Percentiles rank a stretch among this genome's conserved stretches.
phyloP scores from a whole-genome alignment of 2,888 invertebrate species.

The Lepeophtheirus nordmannii region DNA sequence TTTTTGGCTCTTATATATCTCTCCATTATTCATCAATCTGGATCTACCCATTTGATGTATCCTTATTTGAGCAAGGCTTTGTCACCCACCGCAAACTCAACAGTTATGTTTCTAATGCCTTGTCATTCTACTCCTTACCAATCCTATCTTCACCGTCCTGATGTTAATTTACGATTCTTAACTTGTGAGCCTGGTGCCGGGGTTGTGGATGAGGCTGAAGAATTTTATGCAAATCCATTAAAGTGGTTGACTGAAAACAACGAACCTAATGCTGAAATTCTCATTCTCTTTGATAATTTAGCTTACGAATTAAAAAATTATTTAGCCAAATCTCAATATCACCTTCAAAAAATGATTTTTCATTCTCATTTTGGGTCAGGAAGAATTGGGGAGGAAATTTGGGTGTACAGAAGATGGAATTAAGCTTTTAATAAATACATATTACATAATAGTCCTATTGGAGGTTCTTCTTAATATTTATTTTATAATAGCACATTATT shows the following conservation, averaged over 20 bases:
- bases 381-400: background rate
- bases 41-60: constrained; percentile 56
- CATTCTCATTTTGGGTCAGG: background rate
- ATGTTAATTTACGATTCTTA: constrained; percentile 3
- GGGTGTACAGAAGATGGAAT: background rate
- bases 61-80: constrained; percentile 43
- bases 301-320: background rate
- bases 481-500: no score
- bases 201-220: background rate
- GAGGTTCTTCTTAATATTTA: no score
- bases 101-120: constrained; percentile 66
- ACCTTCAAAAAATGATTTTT: background rate
- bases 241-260: constrained; percentile 8
- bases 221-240: background rate
- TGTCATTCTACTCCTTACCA: constrained; percentile 83
- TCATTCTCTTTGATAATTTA: background rate
- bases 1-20: constrained; percentile 47
- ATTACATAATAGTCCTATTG: no score
- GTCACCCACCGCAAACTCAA: constrained; percentile 39
- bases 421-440: background rate
- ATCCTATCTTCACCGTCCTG: constrained; percentile 41
- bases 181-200: background rate
- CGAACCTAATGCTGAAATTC: background rate
- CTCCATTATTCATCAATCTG: constrained; percentile 60
- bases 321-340: background rate